These are phyloP conservation scores for Cyphomyrus discorhynchus DNA, from an alignment of 2,113 vertebrate genomes.

Conservation along the genomic window DNA sequence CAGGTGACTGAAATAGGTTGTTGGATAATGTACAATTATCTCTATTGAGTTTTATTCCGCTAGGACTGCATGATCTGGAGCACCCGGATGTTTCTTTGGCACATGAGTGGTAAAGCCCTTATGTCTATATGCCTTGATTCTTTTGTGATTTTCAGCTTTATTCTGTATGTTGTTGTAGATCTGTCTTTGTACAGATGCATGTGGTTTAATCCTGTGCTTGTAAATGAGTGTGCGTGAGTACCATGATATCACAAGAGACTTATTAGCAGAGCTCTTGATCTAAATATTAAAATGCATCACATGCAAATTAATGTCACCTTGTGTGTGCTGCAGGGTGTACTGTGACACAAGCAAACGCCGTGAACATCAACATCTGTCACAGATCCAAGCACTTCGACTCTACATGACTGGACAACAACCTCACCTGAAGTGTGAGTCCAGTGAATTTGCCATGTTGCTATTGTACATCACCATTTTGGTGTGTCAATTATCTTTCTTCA, in stretches of 20 bases:
- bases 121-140: constrained; percentile 24
- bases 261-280: background rate
- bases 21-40: constrained; percentile 17
- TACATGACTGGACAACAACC: constrained; percentile 86
- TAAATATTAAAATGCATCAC: background rate
- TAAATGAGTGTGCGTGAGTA: background rate
- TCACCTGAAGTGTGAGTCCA: constrained; percentile 81
- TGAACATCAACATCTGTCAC: constrained; percentile 84
- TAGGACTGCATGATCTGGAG: constrained; percentile 93
- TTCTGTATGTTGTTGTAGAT: constrained; percentile 39
- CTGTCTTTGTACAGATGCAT: constrained; percentile 22
- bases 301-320: background rate
- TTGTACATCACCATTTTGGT: background rate
- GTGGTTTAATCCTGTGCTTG: background rate
- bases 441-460: background rate
- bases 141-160: constrained; percentile 42
- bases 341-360: constrained; percentile 91
- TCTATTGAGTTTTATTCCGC: constrained; percentile 19
- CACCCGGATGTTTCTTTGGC: constrained; percentile 94
- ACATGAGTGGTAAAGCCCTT: constrained; percentile 86
- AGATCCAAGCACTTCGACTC: constrained; percentile 88
- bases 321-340: constrained; percentile 77
- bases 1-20: background rate
- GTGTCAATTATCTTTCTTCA: background rate
- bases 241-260: background rate